Conservation (phyloP, 2,888 invertebrate genomes). For the Entomobrya multifasciata region DNA sequence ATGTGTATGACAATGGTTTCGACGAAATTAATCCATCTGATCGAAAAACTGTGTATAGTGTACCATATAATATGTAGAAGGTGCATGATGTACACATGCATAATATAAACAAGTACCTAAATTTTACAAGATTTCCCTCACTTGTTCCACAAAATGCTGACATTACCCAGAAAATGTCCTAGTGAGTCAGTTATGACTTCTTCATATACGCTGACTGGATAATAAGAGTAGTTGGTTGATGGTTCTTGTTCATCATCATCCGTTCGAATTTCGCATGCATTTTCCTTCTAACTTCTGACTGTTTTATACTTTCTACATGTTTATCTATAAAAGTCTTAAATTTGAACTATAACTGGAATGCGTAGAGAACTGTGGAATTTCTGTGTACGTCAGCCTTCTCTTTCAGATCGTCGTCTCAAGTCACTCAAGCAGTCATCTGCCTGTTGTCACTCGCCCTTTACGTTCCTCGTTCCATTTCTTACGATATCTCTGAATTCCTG, state of each 20-base stretch:
- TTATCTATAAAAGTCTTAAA: not conserved
- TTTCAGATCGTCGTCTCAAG: slow-evolving; percentile 28
- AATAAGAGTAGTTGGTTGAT: slow-evolving; percentile 34
- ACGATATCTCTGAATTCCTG: slow-evolving; percentile 65
- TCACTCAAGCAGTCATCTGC: slow-evolving; percentile 33
- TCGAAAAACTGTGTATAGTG: slow-evolving; percentile 32
- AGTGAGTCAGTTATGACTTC: not conserved
- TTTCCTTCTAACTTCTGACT: no score
- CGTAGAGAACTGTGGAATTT: not conserved
- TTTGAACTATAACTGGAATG: slow-evolving; percentile 12
- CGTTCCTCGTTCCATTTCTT: slow-evolving; percentile 37
- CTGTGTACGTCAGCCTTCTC: not conserved
- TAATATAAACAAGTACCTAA: not conserved
- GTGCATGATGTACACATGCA: not conserved
- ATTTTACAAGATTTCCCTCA: slow-evolving; percentile 40
- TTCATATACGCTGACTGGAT: slow-evolving; percentile 51
- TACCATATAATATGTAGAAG: not conserved
- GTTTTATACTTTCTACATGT: not conserved
- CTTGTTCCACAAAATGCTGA: not conserved
- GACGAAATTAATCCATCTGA: slow-evolving; percentile 62
- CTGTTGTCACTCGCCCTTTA: not conserved
- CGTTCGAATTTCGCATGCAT: no score
- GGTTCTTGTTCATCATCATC: not conserved
- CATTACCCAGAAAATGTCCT: not conserved
- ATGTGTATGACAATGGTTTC: slow-evolving; percentile 23